phyloP scores from a whole-genome alignment of 2,113 vertebrate genomes.

The Panthera tigris region DNA sequence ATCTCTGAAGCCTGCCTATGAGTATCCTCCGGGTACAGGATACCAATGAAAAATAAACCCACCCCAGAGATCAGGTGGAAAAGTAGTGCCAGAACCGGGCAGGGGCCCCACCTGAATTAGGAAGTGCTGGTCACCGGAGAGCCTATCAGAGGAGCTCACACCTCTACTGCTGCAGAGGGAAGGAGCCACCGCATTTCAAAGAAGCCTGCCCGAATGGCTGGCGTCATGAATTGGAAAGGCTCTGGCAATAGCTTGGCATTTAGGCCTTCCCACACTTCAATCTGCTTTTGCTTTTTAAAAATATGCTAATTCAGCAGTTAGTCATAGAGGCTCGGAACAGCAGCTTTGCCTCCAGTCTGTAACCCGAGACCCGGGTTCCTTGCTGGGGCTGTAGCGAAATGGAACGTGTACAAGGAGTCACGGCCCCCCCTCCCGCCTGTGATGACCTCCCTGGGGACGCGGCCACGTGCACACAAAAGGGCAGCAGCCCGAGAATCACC shows the following conservation, averaged over 20 bases:
- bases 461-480: background rate
- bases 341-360: background rate
- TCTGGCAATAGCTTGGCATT: background rate
- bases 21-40: background rate
- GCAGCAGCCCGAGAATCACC: too few relatives aligned
- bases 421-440: fast-evolving
- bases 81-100: background rate
- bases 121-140: background rate
- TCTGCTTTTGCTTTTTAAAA: background rate
- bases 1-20: background rate
- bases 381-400: background rate
- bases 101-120: background rate
- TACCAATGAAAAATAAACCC: background rate
- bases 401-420: fast-evolving
- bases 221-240: background rate
- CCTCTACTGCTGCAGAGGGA: background rate
- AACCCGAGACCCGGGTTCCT: background rate
- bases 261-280: background rate
- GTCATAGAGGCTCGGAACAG: background rate
- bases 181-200: background rate
- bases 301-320: background rate
- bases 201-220: background rate
- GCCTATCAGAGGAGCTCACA: too few relatives aligned
- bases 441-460: fast-evolving
- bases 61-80: background rate